Percentiles rank a stretch among this genome's conserved stretches.
Conservation (phyloP, 2,888 invertebrate species). For the Pandemis cinnamomeana region DNA sequence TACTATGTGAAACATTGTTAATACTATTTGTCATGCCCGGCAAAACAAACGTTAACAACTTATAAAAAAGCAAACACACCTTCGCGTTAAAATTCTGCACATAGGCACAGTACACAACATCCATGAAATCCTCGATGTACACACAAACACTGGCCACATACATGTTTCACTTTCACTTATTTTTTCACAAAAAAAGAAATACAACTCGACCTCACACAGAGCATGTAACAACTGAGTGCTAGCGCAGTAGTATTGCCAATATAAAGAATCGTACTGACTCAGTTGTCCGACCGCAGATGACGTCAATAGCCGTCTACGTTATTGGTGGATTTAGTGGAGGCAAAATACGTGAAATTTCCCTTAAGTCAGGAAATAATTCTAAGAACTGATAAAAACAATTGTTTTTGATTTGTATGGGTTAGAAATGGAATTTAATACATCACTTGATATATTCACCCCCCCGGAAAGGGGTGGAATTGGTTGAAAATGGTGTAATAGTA, state of each 20-base stretch:
- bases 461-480: too few species aligned
- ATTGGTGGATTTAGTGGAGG: too few species aligned
- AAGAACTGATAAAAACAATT: too few species aligned
- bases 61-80: constrained; percentile 54
- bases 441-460: too few species aligned
- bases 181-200: constrained; percentile 38
- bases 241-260: constrained; percentile 56
- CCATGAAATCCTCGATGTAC: constrained; percentile 74
- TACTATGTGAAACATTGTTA: too few species aligned
- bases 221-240: constrained; percentile 55
- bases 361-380: too few species aligned
- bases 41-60: not conserved
- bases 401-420: too few species aligned
- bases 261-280: constrained; percentile 67
- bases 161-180: constrained; percentile 52
- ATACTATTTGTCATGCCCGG: too few species aligned
- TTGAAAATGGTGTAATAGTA: too few species aligned
- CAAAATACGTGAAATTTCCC: too few species aligned
- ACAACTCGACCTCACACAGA: constrained; percentile 41
- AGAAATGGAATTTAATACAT: too few species aligned
- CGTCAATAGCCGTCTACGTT: constrained; percentile 63
- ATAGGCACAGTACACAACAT: constrained; percentile 77
- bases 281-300: constrained; percentile 50
- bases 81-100: constrained; percentile 56
- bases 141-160: constrained; percentile 70